Conservation (phyloP, 2,888 invertebrate genomes). For the Neocrepidodera transversa region DNA sequence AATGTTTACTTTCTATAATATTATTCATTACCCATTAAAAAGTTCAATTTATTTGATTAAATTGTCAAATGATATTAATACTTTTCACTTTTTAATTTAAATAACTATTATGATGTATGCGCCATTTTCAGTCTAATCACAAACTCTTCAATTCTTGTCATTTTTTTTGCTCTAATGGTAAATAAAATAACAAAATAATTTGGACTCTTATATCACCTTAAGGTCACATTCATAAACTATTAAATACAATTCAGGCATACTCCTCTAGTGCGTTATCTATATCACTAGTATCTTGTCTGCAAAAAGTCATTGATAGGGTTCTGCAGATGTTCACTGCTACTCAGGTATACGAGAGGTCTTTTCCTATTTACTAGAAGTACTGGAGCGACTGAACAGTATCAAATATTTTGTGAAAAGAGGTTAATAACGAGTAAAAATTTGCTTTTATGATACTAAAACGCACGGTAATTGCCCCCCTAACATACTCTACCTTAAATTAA, state of each 20-base stretch:
- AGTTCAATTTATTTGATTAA: too few relatives aligned
- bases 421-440: too few relatives aligned
- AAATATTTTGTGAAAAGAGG: too few relatives aligned
- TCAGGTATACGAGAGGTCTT: slow-evolving; percentile 59
- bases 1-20: too few relatives aligned
- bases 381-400: slow-evolving; percentile 56
- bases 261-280: slow-evolving; percentile 42
- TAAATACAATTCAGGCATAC: slow-evolving; percentile 40
- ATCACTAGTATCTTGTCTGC: slow-evolving; percentile 47
- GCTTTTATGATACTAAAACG: too few relatives aligned
- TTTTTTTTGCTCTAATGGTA: background rate
- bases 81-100: slow-evolving; percentile 6
- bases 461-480: too few relatives aligned
- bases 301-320: slow-evolving; percentile 58
- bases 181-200: slow-evolving; percentile 17
- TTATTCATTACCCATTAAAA: too few relatives aligned
- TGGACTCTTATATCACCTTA: slow-evolving; percentile 11
- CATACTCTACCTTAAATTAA: too few relatives aligned
- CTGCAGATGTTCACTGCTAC: slow-evolving; percentile 59
- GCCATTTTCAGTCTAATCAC: slow-evolving; percentile 38
- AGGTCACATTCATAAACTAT: slow-evolving; percentile 4
- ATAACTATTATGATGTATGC: slow-evolving; percentile 1
- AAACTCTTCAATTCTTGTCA: slow-evolving; percentile 25
- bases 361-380: slow-evolving; percentile 53
- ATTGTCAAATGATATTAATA: too few relatives aligned